Evolutionary conservation across 2,797 vertebrate species (phyloP), one percentile per base, ranked within the genome.

Genomic region (Zenarchopterus dispar): DNA sequence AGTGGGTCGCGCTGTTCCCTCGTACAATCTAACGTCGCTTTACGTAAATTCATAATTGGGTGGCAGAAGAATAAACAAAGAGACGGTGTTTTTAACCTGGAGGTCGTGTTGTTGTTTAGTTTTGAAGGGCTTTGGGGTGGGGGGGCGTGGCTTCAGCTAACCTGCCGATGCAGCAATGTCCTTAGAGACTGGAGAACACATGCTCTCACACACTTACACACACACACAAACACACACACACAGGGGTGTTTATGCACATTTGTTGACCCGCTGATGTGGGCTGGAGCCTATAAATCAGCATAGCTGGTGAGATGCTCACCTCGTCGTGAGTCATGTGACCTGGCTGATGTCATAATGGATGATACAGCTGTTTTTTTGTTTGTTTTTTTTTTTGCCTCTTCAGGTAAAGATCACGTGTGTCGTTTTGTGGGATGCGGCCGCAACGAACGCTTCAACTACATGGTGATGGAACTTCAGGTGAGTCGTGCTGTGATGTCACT

Each of bases 401-500:
- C 71, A 99, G 98, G 98, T 79, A 98, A 98, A 90, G 96, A 98
- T 91, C 97, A 99, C 26, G 93, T 99, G 72, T 99, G 98, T 82
- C 96, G 95, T 87, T 99, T 99, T 81, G 96, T 98, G 66, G 97
- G 98, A 85, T 99, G 97, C 62, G 98, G 98, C 76, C 96, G 97
- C 67, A 99, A 99, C 21, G 98, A 99, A 82, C 95, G 96, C 75
- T 99, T 99, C 82, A 99, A 99, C 93, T 99, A 99, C 67, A 97
- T 99, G 72, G 98, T 98, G 86, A 99, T 99, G 98, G 97, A 99
- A 77, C 94, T 99, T 69, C 98, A 99, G 96, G 97, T 99, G 72
- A 81, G 94, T 86, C 70, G 6, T 26, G 24, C 24, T 26, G 6
- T 26, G 24, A 26, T 26, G 24, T 26, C 24, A 26, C 24, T 26